Percentiles rank a stretch among this genome's conserved stretches.
Conservation (phyloP, 2,113 vertebrate genomes). For the Caranx ignobilis region DNA sequence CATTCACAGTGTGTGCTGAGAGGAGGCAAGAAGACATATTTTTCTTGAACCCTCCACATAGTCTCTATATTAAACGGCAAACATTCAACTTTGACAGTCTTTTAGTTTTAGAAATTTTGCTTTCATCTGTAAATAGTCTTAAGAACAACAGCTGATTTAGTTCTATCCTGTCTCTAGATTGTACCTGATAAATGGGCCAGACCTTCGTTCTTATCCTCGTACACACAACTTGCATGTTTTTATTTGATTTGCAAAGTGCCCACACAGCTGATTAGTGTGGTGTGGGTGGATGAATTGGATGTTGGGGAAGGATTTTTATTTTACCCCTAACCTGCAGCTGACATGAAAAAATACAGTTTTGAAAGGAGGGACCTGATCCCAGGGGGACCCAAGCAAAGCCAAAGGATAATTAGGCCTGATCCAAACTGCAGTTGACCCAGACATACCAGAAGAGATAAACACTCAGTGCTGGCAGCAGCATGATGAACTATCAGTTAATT, state of each 20-base stretch:
- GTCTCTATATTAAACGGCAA: not conserved
- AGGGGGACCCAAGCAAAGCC: not conserved
- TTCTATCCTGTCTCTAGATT: not conserved
- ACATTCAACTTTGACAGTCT: not conserved
- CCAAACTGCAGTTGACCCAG: not conserved
- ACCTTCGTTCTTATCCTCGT: no score
- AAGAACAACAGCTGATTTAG: not conserved
- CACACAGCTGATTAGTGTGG: no score
- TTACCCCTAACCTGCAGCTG: no score
- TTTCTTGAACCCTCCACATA: not conserved
- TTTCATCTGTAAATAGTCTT: not conserved
- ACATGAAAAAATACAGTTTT: not conserved
- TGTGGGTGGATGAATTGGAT: not conserved
- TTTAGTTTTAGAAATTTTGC: not conserved
- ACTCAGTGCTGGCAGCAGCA: not conserved
- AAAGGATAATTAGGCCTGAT: no score
- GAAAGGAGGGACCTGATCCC: not conserved
- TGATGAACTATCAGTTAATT: no score
- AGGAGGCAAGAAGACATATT: not conserved
- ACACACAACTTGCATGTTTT: no score
- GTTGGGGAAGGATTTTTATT: no score
- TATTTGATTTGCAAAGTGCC: no score
- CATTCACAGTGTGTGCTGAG: not conserved
- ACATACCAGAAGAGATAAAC: not conserved
- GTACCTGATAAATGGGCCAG: no score